Percentiles rank a stretch among this genome's conserved stretches.
These are phyloP conservation scores for Agonopterix arenella DNA, from an alignment of 2,888 invertebrate species.

Conservation along the genomic window DNA sequence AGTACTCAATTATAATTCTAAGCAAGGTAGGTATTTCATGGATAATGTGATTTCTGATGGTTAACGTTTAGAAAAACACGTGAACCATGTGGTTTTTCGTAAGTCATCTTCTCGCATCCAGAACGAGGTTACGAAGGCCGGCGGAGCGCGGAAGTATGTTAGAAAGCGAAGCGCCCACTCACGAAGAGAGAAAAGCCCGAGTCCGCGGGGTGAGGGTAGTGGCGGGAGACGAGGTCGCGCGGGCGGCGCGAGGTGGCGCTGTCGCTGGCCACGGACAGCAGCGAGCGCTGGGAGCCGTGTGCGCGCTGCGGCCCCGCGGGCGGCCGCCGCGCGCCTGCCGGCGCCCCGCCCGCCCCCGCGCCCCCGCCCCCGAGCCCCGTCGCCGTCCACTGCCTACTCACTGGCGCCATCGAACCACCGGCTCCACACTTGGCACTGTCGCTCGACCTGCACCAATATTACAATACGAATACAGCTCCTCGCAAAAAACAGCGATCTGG, in stretches of 20 bases:
- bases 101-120: no score
- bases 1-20: no score
- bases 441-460: conserved; percentile 70
- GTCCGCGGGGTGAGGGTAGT: conserved; percentile 58
- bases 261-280: conserved; percentile 72
- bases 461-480: background rate
- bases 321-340: conserved; percentile 39
- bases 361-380: conserved; percentile 8
- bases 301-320: conserved; percentile 44
- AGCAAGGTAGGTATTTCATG: no score
- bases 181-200: conserved; percentile 72
- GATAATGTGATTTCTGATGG: no score
- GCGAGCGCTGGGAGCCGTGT: conserved; percentile 66
- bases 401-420: conserved; percentile 72
- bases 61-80: no score
- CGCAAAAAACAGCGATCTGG: no score
- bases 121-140: conserved; percentile 18
- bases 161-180: conserved; percentile 75
- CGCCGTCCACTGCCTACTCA: conserved; percentile 23
- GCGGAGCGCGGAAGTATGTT: conserved; percentile 50
- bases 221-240: conserved; percentile 54
- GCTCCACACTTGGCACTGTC: conserved; percentile 80
- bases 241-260: conserved; percentile 65
- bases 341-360: conserved; percentile 26
- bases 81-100: no score